phyloP scores from a whole-genome alignment of 1,140 invertebrate genomes.

The Brachionus calyciflorus region DNA sequence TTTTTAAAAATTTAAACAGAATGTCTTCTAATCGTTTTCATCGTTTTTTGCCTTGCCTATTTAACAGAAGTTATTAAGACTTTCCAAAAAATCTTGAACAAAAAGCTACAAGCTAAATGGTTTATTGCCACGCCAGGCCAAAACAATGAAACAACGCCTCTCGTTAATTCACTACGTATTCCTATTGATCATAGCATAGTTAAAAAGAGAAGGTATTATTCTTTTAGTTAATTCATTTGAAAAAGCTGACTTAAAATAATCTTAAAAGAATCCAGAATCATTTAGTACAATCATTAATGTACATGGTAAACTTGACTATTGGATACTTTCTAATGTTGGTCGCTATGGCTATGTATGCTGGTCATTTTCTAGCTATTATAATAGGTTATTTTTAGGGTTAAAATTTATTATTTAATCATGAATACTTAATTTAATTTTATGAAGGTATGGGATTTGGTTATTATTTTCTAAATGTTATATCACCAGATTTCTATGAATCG shows the following conservation, averaged over 20 bases:
- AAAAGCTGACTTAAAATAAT: too few species aligned
- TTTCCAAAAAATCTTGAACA: conserved; percentile 15
- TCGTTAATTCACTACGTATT: not conserved
- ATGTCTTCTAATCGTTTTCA: conserved; percentile 20
- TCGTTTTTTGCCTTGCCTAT: conserved; percentile 40
- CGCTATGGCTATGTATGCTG: conserved; percentile 33
- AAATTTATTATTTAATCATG: not conserved
- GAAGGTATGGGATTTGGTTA: conserved; percentile 34
- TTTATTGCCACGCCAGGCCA: not conserved
- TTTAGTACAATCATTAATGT: conserved; percentile 25
- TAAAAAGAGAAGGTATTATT: conserved; percentile 28
- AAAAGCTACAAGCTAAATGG: conserved; percentile 12
- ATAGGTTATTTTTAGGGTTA: not conserved
- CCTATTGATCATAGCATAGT: not conserved
- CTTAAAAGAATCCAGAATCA: conserved; percentile 8
- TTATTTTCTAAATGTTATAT: conserved; percentile 21
- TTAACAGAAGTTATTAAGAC: conserved; percentile 7
- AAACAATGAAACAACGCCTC: not conserved
- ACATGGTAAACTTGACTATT: conserved; percentile 41
- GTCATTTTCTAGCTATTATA: conserved; percentile 41
- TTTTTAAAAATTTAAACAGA: conserved; percentile 6
- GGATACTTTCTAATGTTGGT: conserved; percentile 36
- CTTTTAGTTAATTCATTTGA: too few species aligned
- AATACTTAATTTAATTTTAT: not conserved
- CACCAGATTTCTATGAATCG: conserved; percentile 25